Evolutionary conservation across 2,888 invertebrate species (phyloP), one percentile per base, ranked within the genome.

Genomic region (Chydorus sphaericus): DNA sequence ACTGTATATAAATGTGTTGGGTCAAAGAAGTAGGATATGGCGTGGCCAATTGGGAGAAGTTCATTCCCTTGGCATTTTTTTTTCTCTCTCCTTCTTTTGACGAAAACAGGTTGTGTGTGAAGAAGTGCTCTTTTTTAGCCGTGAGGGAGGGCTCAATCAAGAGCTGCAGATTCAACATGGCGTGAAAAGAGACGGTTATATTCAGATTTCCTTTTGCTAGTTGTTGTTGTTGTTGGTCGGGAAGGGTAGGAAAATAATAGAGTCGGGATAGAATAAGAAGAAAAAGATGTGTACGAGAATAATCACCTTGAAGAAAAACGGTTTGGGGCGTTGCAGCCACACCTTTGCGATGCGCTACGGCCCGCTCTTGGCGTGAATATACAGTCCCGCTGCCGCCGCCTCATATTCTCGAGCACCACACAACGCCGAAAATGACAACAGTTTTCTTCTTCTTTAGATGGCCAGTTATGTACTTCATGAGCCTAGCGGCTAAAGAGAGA

Each of bases 221-320:
- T 20, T 33, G 44, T 44, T 44, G 44, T 44, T 44, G 33, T 3
- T 38, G 38, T 38, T 7, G 44, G 44, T 26, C 44, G 44, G 26
- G 11, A 6, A 23, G 8, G 5, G n/a, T n/a, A n/a, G n/a, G 44
- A n/a, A 39, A 39, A 39, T 39, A 39, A 39, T 39, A 39, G 39
- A 39, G 39, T 39, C 14, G 33, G 14, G n/a, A n/a, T n/a, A n/a
- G n/a, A n/a, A n/a, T n/a, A n/a, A n/a, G n/a, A n/a, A n/a, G n/a
- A 33, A 33, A 44, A 44, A 44, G 23, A 20, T 26, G 44, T n/a
- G n/a, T 14, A 44, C 44, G 44, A 28, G 26, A 44, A 28, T 44
- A 44, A 44, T 44, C 44, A 44, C 44, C 44, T 44, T 44, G 44
- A 44, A n/a, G n/a, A n/a, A n/a, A n/a, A 26, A 44, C 23, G 44